phyloP scores from a whole-genome alignment of 1,140 invertebrate species.

The Achroia grisella region DNA sequence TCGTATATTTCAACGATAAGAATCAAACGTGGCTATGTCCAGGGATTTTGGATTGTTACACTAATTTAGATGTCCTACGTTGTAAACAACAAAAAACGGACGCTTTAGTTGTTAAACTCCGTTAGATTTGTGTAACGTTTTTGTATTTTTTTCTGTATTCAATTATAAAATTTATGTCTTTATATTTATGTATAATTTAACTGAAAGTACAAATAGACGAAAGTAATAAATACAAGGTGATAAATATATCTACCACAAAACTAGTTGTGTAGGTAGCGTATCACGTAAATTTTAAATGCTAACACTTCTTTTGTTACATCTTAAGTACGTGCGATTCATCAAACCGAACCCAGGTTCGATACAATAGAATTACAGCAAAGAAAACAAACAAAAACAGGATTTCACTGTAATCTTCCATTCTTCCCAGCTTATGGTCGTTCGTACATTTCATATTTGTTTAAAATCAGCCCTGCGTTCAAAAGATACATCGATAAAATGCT shows the following conservation, averaged over 20 bases:
- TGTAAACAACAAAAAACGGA: conserved; percentile 21
- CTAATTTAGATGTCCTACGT: conserved; percentile 21
- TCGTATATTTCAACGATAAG: conserved; percentile 20
- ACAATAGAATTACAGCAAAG: conserved; percentile 58
- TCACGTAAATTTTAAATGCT: not conserved
- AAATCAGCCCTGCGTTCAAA: conserved; percentile 47
- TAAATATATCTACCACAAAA: no score
- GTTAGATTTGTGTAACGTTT: conserved; percentile 6
- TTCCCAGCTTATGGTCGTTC: conserved; percentile 48
- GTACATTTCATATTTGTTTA: conserved; percentile 59
- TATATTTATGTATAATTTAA: no score
- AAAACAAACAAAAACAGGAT: conserved; percentile 71
- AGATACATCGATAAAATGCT: conserved; percentile 52
- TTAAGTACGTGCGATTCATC: conserved; percentile 23
- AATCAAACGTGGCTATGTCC: conserved; percentile 14
- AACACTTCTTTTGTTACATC: not conserved
- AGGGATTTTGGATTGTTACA: conserved; percentile 11
- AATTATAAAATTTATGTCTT: no score
- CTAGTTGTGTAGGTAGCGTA: no score
- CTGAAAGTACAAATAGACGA: no score
- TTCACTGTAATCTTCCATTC: conserved; percentile 61
- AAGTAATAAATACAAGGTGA: no score
- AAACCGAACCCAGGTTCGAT: conserved; percentile 17
- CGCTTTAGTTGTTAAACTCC: conserved; percentile 4
- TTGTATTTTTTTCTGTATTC: no score